Evolutionary conservation across 2,888 invertebrate species (phyloP).

Genomic region (Prionchulus punctatus): DNA sequence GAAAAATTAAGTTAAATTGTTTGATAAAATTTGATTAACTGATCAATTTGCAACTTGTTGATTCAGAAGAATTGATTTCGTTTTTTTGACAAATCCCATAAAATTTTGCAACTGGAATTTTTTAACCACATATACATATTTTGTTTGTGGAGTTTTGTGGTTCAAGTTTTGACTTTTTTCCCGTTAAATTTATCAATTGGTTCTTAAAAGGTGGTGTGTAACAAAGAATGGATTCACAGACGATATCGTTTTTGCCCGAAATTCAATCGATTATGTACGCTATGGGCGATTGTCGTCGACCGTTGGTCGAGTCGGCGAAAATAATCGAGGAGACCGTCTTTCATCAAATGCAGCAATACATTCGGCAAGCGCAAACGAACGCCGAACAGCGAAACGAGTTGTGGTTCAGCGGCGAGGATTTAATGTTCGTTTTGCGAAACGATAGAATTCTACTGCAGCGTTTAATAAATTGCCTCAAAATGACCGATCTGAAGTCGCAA

Average conservation of each 20-base stretch:
- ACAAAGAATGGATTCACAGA: too few relatives aligned
- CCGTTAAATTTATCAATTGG: too few relatives aligned
- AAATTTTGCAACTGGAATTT: too few relatives aligned
- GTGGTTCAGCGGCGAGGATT: slow-evolving; percentile 47
- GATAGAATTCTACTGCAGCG: slow-evolving; percentile 59
- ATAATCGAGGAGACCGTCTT: slow-evolving; percentile 66
- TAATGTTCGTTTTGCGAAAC: slow-evolving; percentile 64
- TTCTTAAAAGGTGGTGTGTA: too few relatives aligned
- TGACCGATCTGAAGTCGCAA: slow-evolving; percentile 2
- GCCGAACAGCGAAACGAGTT: slow-evolving; percentile 40
- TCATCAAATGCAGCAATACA: slow-evolving; percentile 53
- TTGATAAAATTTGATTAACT: too few relatives aligned
- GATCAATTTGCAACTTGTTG: too few relatives aligned
- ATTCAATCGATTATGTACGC: slow-evolving; percentile 11
- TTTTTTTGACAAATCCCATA: too few relatives aligned
- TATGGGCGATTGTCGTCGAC: slow-evolving; percentile 60
- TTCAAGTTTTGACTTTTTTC: too few relatives aligned
- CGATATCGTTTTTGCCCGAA: background rate
- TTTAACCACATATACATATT: too few relatives aligned
- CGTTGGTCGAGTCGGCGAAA: slow-evolving; percentile 60
- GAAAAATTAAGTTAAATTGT: too few relatives aligned
- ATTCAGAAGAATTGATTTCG: too few relatives aligned
- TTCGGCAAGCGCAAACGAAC: slow-evolving; percentile 44
- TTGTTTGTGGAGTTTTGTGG: too few relatives aligned
- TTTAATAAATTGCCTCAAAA: slow-evolving; percentile 38